Evolutionary conservation across 2,113 vertebrate species (phyloP).

Genomic region (Gasterosteus nipponicus): DNA sequence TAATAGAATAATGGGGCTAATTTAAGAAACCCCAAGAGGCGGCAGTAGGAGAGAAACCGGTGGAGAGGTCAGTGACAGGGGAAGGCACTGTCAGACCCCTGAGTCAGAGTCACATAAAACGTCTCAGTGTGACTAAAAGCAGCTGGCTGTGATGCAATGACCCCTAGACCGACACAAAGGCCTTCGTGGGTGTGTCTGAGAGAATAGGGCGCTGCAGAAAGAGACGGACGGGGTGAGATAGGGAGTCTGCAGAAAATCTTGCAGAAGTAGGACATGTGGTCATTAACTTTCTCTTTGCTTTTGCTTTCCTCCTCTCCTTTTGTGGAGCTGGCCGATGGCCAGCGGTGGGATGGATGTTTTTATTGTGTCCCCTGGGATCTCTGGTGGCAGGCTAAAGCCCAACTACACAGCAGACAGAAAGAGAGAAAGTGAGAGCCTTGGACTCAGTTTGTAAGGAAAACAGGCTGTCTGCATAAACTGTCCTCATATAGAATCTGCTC

Average conservation of each 20-base stretch:
- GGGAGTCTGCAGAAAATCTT: constrained; percentile 53
- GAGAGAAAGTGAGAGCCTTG: constrained; percentile 40
- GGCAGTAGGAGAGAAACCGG: constrained; percentile 45
- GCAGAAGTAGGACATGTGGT: constrained; percentile 59
- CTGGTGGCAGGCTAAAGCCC: constrained; percentile 55
- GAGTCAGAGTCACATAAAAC: constrained; percentile 58
- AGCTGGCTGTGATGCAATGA: constrained; percentile 54
- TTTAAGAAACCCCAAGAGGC: constrained; percentile 52
- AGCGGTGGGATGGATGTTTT: constrained; percentile 64
- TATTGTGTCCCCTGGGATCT: constrained; percentile 52
- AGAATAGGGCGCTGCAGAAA: constrained; percentile 27
- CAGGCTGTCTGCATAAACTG: constrained; percentile 34
- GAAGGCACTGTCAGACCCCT: constrained; percentile 30
- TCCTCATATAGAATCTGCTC: constrained; percentile 47
- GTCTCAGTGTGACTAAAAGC: constrained; percentile 61
- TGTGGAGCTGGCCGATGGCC: constrained; percentile 42
- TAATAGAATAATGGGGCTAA: constrained; percentile 64
- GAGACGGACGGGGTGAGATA: constrained; percentile 43
- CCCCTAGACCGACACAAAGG: constrained; percentile 32
- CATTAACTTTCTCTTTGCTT: constrained; percentile 49
- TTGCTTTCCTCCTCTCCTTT: constrained; percentile 16
- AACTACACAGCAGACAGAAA: constrained; percentile 46
- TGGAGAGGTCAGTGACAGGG: constrained; percentile 47
- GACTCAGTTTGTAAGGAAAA: constrained; percentile 38
- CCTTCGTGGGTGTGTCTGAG: constrained; percentile 24